Conservation (phyloP, 92 coral and sea anemone species). For the Virgularia gustaviana region DNA sequence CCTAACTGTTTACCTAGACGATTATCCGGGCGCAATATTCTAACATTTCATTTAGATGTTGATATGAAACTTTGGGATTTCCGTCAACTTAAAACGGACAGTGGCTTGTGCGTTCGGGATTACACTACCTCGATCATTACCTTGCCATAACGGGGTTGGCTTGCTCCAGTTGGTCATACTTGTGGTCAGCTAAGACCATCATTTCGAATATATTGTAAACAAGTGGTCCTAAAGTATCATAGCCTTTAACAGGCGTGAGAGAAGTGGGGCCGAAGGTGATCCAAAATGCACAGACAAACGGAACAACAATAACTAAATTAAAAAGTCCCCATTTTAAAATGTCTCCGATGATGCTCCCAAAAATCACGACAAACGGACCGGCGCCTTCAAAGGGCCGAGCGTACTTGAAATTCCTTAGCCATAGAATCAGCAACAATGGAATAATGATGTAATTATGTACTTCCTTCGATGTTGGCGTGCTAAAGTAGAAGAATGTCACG, state of each 20-base stretch:
- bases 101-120: no score
- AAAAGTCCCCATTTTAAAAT: slow-evolving; percentile 76
- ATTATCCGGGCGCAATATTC: no score
- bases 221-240: slow-evolving; percentile 61
- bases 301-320: slow-evolving; percentile 68
- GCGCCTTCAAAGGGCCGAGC: slow-evolving; percentile 89
- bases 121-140: no score
- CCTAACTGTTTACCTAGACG: no score
- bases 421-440: slow-evolving; percentile 69
- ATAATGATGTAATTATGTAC: slow-evolving; percentile 66
- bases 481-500: not conserved
- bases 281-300: slow-evolving; percentile 95
- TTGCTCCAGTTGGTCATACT: slow-evolving; percentile 61
- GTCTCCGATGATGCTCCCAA: slow-evolving; percentile 74
- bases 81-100: no score
- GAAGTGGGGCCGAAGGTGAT: slow-evolving; percentile 69
- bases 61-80: no score
- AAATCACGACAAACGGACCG: slow-evolving; percentile 92
- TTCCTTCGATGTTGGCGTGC: slow-evolving; percentile 28
- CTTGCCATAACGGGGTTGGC: slow-evolving; percentile 82
- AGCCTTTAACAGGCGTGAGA: slow-evolving; percentile 56
- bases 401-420: slow-evolving; percentile 84
- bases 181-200: slow-evolving; percentile 85
- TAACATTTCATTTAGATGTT: no score
- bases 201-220: slow-evolving; percentile 86